Evolutionary conservation across 1,140 invertebrate species (phyloP).

Genomic region (Drosophila setifemur): DNA sequence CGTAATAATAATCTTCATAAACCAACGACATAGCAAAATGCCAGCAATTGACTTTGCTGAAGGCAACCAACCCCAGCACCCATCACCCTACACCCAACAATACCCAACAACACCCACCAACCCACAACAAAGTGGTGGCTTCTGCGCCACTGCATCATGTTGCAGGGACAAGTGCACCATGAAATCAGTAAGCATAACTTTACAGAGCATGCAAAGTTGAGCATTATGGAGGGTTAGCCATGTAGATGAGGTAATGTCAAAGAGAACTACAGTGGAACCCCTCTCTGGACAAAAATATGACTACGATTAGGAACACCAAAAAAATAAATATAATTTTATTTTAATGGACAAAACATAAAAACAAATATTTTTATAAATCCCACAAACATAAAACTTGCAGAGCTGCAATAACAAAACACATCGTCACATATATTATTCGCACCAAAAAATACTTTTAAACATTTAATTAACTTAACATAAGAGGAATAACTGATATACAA

Average conservation of each 20-base stretch:
- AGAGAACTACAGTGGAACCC: slow-evolving; percentile 4
- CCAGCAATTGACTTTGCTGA: slow-evolving; percentile 50
- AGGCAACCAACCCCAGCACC: slow-evolving; percentile 26
- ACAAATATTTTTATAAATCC: no score
- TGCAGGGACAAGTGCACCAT: slow-evolving; percentile 23
- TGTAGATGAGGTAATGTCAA: not conserved
- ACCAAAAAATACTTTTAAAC: no score
- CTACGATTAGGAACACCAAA: no score
- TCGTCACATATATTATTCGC: no score
- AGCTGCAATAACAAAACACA: no score
- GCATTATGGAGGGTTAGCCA: slow-evolving; percentile 17
- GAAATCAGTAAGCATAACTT: slow-evolving; percentile 52
- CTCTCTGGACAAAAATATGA: not conserved
- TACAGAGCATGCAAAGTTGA: slow-evolving; percentile 35
- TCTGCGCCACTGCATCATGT: not conserved
- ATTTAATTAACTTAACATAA: no score
- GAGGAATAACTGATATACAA: no score
- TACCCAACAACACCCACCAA: not conserved
- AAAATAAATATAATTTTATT: not conserved
- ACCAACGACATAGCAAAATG: slow-evolving; percentile 52
- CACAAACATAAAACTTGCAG: no score
- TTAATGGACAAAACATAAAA: not conserved
- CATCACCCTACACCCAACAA: not conserved
- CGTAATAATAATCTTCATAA: slow-evolving; percentile 56
- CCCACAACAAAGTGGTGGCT: not conserved